These are phyloP conservation scores for Apantesis nais DNA, from an alignment of 2,888 invertebrate genomes.

Conservation along the genomic window DNA sequence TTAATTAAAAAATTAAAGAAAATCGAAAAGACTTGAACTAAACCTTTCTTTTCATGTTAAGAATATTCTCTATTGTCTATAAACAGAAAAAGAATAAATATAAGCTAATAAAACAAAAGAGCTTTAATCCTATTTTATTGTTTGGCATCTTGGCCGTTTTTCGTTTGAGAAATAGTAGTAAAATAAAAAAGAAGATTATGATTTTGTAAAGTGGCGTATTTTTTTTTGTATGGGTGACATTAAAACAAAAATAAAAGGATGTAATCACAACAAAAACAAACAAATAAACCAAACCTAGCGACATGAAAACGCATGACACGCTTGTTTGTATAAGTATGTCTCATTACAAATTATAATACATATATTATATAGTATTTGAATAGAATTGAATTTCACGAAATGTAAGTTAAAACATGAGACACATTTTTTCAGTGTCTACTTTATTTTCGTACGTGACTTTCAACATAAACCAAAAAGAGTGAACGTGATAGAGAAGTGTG, in stretches of 20 bases:
- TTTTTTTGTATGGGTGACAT: conserved; percentile 21
- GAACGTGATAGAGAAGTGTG: conserved; percentile 44
- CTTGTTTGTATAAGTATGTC: conserved; percentile 33
- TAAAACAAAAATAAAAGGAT: conserved; percentile 38
- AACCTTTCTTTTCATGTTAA: conserved; percentile 35
- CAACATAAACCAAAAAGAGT: conserved; percentile 44
- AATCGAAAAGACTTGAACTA: neutral
- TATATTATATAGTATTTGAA: conserved; percentile 36
- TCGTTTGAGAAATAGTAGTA: conserved; percentile 24
- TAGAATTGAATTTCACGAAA: conserved; percentile 47
- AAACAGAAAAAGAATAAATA: conserved; percentile 58
- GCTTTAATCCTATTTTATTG: conserved; percentile 59
- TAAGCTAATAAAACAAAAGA: conserved; percentile 60
- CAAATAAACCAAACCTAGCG: conserved; percentile 30
- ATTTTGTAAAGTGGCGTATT: conserved; percentile 25
- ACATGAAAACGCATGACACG: conserved; percentile 28
- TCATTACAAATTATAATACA: conserved; percentile 40
- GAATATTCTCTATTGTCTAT: conserved; percentile 54
- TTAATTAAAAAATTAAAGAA: neutral
- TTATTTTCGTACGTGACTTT: conserved; percentile 52
- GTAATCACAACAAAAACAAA: conserved; percentile 26
- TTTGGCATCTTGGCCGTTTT: conserved; percentile 32
- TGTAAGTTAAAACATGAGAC: conserved; percentile 30
- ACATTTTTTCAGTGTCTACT: conserved; percentile 48
- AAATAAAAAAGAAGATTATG: conserved; percentile 30